phyloP scores from a whole-genome alignment of 2,797 vertebrate genomes.

The Micrastur ruficollis region DNA sequence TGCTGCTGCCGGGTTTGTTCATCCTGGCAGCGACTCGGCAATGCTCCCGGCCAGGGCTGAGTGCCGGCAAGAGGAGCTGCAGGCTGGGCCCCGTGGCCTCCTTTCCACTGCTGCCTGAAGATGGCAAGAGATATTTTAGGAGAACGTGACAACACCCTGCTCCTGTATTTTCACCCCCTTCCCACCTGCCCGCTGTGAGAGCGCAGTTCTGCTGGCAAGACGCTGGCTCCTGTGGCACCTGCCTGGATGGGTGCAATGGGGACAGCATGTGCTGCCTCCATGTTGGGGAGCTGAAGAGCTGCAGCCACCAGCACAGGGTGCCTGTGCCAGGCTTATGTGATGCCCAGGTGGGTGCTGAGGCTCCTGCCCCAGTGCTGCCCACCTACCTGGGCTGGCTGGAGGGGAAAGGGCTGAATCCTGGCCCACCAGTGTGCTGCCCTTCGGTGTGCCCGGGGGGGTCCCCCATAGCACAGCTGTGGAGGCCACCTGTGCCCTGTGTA shows the following conservation, averaged over 20 bases:
- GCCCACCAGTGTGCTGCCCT: not conserved
- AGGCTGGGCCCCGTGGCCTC: not conserved
- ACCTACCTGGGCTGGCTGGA: too few species aligned
- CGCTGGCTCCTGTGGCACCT: not conserved
- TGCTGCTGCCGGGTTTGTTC: not conserved
- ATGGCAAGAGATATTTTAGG: not conserved
- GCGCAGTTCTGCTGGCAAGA: not conserved
- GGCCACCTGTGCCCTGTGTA: fast-evolving
- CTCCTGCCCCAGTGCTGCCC: fast-evolving
- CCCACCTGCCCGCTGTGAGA: not conserved
- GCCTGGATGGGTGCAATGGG: not conserved
- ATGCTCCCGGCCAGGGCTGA: not conserved
- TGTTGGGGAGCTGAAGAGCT: not conserved
- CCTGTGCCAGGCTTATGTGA: fast-evolving
- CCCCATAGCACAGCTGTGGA: fast-evolving
- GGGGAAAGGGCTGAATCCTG: not conserved
- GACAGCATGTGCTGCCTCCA: fast-evolving
- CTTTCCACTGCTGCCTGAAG: not conserved
- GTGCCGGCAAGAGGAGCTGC: not conserved
- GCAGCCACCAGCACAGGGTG: fast-evolving
- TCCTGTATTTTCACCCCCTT: not conserved
- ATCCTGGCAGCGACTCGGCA: not conserved
- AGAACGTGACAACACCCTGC: not conserved
- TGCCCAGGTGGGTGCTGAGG: not conserved
- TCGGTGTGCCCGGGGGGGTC: fast-evolving